These are phyloP conservation scores for Argyresthia goedartella DNA, from an alignment of 2,888 invertebrate species.

Conservation along the genomic window DNA sequence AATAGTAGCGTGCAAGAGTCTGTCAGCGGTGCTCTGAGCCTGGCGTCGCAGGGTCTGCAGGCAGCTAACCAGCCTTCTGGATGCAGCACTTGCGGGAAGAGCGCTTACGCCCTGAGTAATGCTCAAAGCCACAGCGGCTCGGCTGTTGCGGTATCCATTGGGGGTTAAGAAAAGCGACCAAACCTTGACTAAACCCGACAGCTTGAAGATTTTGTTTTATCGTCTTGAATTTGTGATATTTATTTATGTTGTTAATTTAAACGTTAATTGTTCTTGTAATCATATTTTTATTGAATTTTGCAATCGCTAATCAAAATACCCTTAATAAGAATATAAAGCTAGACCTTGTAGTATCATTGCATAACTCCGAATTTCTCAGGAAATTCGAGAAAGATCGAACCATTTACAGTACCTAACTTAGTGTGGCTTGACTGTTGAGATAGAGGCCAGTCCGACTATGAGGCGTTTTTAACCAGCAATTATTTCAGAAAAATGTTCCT, in stretches of 20 bases:
- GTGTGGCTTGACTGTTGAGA: too few species aligned
- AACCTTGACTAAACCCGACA: not conserved
- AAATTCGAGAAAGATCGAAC: too few species aligned
- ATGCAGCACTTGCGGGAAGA: constrained; percentile 47
- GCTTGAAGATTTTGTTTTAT: not conserved
- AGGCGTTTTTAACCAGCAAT: too few species aligned
- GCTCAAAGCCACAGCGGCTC: constrained; percentile 49
- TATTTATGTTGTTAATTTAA: not conserved
- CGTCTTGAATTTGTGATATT: not conserved
- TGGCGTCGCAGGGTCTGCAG: constrained; percentile 42
- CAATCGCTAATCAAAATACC: too few species aligned
- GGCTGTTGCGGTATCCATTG: constrained; percentile 51
- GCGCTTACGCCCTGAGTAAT: constrained; percentile 49
- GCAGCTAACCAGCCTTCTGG: constrained; percentile 23
- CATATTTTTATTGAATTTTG: too few species aligned
- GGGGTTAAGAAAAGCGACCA: constrained; percentile 30
- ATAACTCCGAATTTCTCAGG: too few species aligned
- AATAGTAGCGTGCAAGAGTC: not conserved
- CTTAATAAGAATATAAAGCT: too few species aligned
- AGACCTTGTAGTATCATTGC: too few species aligned
- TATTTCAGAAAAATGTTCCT: too few species aligned
- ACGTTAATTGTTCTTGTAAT: too few species aligned
- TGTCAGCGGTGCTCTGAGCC: constrained; percentile 29
- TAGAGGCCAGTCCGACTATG: too few species aligned
- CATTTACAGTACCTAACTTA: too few species aligned